Evolutionary conservation across 2,888 invertebrate species (phyloP).

Genomic region (Epistrophe grossulariae): DNA sequence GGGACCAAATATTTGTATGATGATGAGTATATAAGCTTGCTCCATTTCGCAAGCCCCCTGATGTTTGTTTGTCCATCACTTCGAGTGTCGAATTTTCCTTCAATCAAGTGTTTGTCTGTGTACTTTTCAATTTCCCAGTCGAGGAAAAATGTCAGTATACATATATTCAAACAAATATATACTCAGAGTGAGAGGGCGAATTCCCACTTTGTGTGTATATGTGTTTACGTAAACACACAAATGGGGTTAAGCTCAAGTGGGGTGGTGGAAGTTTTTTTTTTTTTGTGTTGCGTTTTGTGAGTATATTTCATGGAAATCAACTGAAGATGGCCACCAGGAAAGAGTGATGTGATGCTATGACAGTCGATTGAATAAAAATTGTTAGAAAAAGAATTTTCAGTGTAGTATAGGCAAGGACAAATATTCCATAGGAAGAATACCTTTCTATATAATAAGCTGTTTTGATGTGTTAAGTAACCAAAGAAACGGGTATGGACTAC

Average conservation of each 20-base stretch:
- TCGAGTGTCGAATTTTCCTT: slow-evolving; percentile 74
- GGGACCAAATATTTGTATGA: slow-evolving; percentile 59
- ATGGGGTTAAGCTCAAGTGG: slow-evolving; percentile 65
- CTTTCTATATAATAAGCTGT: slow-evolving; percentile 63
- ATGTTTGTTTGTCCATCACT: slow-evolving; percentile 68
- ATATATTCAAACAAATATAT: not conserved
- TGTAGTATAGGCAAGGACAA: slow-evolving; percentile 20
- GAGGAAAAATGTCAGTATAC: slow-evolving; percentile 49
- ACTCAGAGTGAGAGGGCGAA: slow-evolving; percentile 6
- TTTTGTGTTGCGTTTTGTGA: slow-evolving; percentile 52
- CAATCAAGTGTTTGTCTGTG: slow-evolving; percentile 74
- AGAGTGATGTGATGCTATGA: slow-evolving; percentile 65
- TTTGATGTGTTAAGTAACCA: slow-evolving; percentile 46
- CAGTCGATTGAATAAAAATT: slow-evolving; percentile 66
- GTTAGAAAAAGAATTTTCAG: slow-evolving; percentile 6
- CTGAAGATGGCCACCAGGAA: slow-evolving; percentile 22
- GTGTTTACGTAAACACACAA: slow-evolving; percentile 18
- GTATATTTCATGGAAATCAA: slow-evolving; percentile 42
- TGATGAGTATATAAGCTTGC: slow-evolving; percentile 36
- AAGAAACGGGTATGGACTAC: not conserved
- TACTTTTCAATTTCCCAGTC: slow-evolving; percentile 69
- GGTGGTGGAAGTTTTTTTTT: slow-evolving; percentile 13
- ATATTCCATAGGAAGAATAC: slow-evolving; percentile 19
- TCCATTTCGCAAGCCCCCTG: slow-evolving; percentile 43
- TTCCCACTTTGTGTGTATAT: not conserved